Evolutionary conservation across 2,888 invertebrate species (phyloP), one percentile per base, ranked within the genome.

Genomic region (Lepidocyrtoides sp.): DNA sequence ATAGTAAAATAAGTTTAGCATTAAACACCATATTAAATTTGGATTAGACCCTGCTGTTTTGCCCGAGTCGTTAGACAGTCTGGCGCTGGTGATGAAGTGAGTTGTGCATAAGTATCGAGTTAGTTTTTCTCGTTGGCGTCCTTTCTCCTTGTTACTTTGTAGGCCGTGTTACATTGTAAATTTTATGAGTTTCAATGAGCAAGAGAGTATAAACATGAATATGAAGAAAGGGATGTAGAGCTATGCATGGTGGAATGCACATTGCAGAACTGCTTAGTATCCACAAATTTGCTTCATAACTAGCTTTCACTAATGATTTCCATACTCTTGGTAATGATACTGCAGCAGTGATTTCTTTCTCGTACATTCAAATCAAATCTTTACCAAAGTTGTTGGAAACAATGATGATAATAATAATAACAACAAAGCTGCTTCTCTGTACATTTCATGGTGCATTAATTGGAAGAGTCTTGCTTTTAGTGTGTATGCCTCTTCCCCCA

Each of bases 11-110:
- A 90, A 84, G 77, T 90, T 90, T 63, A 84, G 32, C 84, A 63
- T 84, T 84, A 90, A 90, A 90, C 79, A 77, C 84, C 84, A 83
- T 82, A 89, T 81, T 72, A 89, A 89, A 82, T 54, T 89, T 41
- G 89, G 82, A 72, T 89, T 89, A 88, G 87, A 66, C 54, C 86
- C 60, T 66, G 87, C 79, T 88, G 66, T 66, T 63, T 20, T 81
- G 81, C 81, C 81, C 60, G 51, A 60, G 81, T 41, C 36, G 60
- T 60, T 41, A 29, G 51, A 26, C 29, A 29, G 32, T n/a, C n/a
- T n/a, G n/a, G n/a, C n/a, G n/a, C n/a, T n/a, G 17, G 32, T 17
- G 54, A 32, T 54, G 41, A 20, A 36, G 69, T 20, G 44, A 72
- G 44, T 29, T 41, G 4, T 36, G 41, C 23, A 26, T 8, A 63